Evolutionary conservation across 2,888 invertebrate species (phyloP).

Genomic region (Agonopterix subpropinquella): DNA sequence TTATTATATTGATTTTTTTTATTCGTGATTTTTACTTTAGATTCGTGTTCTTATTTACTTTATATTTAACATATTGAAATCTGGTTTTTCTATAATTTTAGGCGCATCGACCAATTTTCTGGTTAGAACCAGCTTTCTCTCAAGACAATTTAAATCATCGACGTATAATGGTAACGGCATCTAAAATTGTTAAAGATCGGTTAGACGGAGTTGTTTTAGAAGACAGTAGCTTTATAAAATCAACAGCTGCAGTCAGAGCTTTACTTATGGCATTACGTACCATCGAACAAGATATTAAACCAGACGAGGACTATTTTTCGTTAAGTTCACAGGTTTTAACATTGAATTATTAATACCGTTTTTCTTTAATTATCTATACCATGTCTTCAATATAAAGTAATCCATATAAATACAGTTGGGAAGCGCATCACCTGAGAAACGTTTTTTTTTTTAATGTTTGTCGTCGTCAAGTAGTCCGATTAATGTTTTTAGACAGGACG

Average conservation of each 20-base stretch:
- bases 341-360: background rate
- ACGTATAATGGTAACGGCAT: slow-evolving; percentile 16
- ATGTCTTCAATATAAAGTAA: no score
- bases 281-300: slow-evolving; percentile 13
- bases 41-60: background rate
- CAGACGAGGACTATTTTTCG: slow-evolving; percentile 16
- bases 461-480: no score
- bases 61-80: background rate
- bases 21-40: no score
- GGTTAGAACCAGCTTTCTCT: slow-evolving; percentile 13
- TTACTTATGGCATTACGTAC: background rate
- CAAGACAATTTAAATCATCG: slow-evolving; percentile 18
- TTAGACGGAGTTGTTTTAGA: slow-evolving; percentile 21
- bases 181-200: slow-evolving; percentile 14
- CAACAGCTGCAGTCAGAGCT: background rate
- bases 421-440: no score
- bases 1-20: no score
- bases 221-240: slow-evolving; percentile 3
- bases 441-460: no score
- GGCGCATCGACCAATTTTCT: slow-evolving; percentile 23
- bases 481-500: no score
- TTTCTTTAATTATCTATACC: background rate
- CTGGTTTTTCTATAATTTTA: slow-evolving; percentile 17
- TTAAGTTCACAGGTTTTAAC: slow-evolving; percentile 17
- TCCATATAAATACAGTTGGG: no score